Conservation (phyloP, 2,113 vertebrate species). For the Ptilonorhynchus violaceus region DNA sequence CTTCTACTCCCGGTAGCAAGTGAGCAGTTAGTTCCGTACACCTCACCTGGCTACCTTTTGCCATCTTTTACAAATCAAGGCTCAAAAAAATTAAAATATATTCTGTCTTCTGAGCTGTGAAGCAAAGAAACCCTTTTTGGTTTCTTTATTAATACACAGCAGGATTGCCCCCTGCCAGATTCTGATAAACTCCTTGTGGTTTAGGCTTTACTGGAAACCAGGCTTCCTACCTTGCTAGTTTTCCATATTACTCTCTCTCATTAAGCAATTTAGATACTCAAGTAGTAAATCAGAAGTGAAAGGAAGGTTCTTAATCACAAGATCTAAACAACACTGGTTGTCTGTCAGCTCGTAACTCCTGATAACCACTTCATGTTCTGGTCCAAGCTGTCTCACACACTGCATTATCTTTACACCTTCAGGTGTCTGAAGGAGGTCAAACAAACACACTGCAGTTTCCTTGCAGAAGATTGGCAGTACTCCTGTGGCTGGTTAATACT, state of each 20-base stretch:
- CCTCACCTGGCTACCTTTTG: not conserved
- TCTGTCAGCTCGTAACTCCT: not conserved
- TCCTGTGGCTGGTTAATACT: not conserved
- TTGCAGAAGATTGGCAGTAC: accelerated
- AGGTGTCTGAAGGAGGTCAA: not conserved
- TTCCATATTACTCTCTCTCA: not conserved
- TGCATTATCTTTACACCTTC: not conserved
- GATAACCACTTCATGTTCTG: not conserved
- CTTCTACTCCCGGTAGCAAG: not conserved
- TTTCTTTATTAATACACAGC: not conserved
- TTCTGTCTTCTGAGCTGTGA: not conserved
- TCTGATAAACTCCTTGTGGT: not conserved
- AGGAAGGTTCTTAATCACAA: not conserved
- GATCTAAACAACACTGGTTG: not conserved
- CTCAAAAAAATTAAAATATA: not conserved
- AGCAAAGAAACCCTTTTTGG: not conserved
- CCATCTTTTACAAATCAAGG: not conserved
- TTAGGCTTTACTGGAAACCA: not conserved
- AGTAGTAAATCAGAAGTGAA: not conserved
- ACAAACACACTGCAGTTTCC: not conserved
- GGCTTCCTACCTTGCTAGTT: not conserved
- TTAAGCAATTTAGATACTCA: not conserved
- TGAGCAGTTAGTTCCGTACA: not conserved
- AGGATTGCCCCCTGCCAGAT: accelerated
- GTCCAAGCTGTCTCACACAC: not conserved